Conservation (phyloP, 1,140 invertebrate genomes). For the Drosophila pectinifera region DNA sequence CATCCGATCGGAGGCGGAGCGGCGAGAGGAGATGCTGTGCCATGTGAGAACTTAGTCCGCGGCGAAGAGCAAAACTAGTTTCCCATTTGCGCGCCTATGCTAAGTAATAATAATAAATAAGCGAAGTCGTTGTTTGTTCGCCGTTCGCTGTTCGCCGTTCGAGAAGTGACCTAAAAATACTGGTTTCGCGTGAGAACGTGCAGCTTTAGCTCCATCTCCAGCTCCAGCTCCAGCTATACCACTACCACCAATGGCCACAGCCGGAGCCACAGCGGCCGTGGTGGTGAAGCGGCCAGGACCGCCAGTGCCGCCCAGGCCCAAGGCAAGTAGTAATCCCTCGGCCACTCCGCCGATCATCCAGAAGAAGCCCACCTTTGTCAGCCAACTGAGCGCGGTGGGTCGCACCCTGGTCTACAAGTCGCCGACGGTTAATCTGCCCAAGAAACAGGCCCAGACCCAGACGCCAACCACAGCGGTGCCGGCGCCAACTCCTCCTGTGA, state of each 20-base stretch:
- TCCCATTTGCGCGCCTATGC: slow-evolving; percentile 74
- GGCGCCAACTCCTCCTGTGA: slow-evolving; percentile 43
- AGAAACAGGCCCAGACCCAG: slow-evolving; percentile 79
- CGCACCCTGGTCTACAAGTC: slow-evolving; percentile 84
- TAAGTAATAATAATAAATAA: slow-evolving; percentile 83
- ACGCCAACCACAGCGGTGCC: slow-evolving; percentile 68
- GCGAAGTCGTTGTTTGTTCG: slow-evolving; percentile 39
- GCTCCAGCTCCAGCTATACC: background rate
- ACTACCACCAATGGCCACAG: slow-evolving; percentile 55
- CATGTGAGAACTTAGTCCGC: slow-evolving; percentile 53
- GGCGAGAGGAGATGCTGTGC: slow-evolving; percentile 32
- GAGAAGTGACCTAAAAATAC: slow-evolving; percentile 84
- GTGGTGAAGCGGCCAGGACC: slow-evolving; percentile 80
- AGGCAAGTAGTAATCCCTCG: slow-evolving; percentile 39
- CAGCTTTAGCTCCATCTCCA: slow-evolving; percentile 20
- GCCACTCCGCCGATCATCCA: slow-evolving; percentile 66
- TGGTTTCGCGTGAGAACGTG: slow-evolving; percentile 76
- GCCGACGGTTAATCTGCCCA: slow-evolving; percentile 75
- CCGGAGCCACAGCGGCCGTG: slow-evolving; percentile 59
- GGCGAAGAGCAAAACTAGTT: slow-evolving; percentile 66
- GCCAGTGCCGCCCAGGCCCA: slow-evolving; percentile 80
- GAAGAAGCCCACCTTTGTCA: slow-evolving; percentile 77
- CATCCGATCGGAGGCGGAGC: slow-evolving; percentile 13
- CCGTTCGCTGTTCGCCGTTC: slow-evolving; percentile 40
- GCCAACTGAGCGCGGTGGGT: slow-evolving; percentile 75